Base-by-base conservation (phyloP, 2,888 invertebrate species). In the Fragum sueziense region DNA sequence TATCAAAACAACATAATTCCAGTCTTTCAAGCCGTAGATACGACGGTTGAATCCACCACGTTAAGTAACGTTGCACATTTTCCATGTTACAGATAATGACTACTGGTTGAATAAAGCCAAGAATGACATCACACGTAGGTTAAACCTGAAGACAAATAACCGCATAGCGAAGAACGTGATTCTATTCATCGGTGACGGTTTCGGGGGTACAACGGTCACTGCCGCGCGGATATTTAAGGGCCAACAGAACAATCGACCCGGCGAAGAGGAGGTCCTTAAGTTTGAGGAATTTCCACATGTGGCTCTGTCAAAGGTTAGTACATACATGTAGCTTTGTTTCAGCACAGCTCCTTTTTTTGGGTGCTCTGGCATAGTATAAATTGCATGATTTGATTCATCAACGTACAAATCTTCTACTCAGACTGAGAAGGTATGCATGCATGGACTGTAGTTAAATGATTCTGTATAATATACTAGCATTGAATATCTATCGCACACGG, bases 291-390 rank as follows among this genome's bases (percentile, higher is more conserved):
- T 96, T 86, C 96, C 96, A 0, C 95, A 96, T 73, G 95, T 95
- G 0, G 95, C 95, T 0, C 93, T 96, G 47, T 95, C 96, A 34
- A 96, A 96, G 95, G 96, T 96, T 17, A 31, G 34, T 70, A 22
- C 71, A 97, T 97, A 97, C 97, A 0, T 98, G 98, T 91, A 96
- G 96, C 74, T 96, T 96, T 0, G 95, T n/a, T n/a, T n/a, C n/a
- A n/a, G n/a, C n/a, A n/a, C n/a, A n/a, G n/a, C n/a, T n/a, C n/a
- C n/a, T n/a, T n/a, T n/a, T n/a, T n/a, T n/a, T n/a, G n/a, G n/a
- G n/a, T n/a, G n/a, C n/a, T n/a, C n/a, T n/a, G n/a, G n/a, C n/a
- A n/a, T n/a, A n/a, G n/a, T n/a, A n/a, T n/a, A n/a, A n/a, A n/a
- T n/a, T n/a, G n/a, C n/a, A n/a, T n/a, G n/a, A n/a, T n/a, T n/a